Evolutionary conservation across 1,140 invertebrate species (phyloP), one percentile per base, ranked within the genome.

Genomic region (Eumaeus atala): DNA sequence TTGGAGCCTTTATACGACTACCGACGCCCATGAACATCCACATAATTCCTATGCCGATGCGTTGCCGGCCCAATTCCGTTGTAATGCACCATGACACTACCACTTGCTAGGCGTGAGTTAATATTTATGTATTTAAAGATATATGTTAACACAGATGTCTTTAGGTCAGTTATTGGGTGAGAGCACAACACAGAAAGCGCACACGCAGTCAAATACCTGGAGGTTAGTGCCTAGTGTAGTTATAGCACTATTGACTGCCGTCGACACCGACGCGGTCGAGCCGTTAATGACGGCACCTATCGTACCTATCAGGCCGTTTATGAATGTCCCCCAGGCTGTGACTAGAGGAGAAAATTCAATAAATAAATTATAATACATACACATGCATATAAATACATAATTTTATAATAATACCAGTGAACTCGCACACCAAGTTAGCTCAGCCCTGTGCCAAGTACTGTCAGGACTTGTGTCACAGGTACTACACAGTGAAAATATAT

Each of bases 181-280:
- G 17, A 34, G 16, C 54, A 56, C 35, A 56, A 17, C n/a, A 12
- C 14, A 48, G 18, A 49, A 44, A 40, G 17, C 36, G 17, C 55
- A 42, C 38, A 51, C 42, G 10, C 8, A 9, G 7, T 10, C n/a
- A n/a, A 51, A 48, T 85, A 86, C 83, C 83, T 86, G 66, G 14
- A 86, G 51, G 57, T 82, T 86, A 42, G 69, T 69, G 66, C 83
- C 83, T 42, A 84, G 10, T 10, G 80, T 84, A 48, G 84, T 83
- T 40, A 86, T 79, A 33, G 74, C 74, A 51, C 70, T 74, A 62
- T 86, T 82, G 33, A 84, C 70, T 3, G 77, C 73, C 0, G 62
- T 75, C 2, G 77, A 78, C 0, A 80, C 56, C 11, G 69, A 66
- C 0, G 47, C 35, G 9, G 77, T 66, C 9, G 78, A 66, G n/a